Percentiles rank a stretch among this genome's conserved stretches.
These are phyloP conservation scores for Drosophila ezoana DNA, from an alignment of 2,888 invertebrate species.

Conservation along the genomic window DNA sequence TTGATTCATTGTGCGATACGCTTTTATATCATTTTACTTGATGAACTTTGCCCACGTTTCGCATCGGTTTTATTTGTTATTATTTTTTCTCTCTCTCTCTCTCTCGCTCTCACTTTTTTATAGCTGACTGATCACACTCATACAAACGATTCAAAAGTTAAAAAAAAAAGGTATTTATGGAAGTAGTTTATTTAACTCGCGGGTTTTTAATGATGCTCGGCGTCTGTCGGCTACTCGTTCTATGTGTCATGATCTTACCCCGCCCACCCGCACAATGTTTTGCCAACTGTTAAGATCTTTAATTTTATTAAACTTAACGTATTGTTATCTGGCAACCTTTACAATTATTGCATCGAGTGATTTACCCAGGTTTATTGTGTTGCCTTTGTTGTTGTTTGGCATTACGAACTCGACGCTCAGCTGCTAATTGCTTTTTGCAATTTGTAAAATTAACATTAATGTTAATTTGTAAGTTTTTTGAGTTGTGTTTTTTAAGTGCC, in stretches of 20 bases:
- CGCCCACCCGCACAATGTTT: too few species aligned
- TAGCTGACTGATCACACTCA: slow-evolving; percentile 38
- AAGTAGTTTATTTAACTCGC: slow-evolving; percentile 29
- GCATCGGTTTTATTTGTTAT: slow-evolving; percentile 23
- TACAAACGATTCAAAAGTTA: slow-evolving; percentile 11
- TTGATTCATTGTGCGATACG: slow-evolving; percentile 27
- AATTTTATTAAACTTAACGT: slow-evolving; percentile 2
- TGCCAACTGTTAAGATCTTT: slow-evolving; percentile 8
- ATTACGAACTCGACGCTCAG: slow-evolving; percentile 11
- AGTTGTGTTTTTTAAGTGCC: slow-evolving; percentile 20
- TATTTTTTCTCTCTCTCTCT: slow-evolving; percentile 19
- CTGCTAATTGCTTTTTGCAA: slow-evolving; percentile 54
- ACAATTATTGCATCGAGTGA: slow-evolving; percentile 42
- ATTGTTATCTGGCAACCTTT: slow-evolving; percentile 22
- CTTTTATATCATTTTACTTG: slow-evolving; percentile 65
- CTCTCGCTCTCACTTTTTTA: slow-evolving; percentile 11
- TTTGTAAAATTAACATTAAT: slow-evolving; percentile 56
- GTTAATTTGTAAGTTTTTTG: slow-evolving; percentile 28
- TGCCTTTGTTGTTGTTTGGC: slow-evolving; percentile 23
- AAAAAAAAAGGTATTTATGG: slow-evolving; percentile 3
- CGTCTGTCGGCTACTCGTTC: background rate
- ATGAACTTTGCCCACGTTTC: slow-evolving; percentile 47
- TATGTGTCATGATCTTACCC: slow-evolving; percentile 11
- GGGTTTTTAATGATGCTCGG: slow-evolving; percentile 29
- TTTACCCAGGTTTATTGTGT: slow-evolving; percentile 34